Base-by-base conservation (phyloP, 2,113 vertebrate genomes). In the Atherinomorus stipes region DNA sequence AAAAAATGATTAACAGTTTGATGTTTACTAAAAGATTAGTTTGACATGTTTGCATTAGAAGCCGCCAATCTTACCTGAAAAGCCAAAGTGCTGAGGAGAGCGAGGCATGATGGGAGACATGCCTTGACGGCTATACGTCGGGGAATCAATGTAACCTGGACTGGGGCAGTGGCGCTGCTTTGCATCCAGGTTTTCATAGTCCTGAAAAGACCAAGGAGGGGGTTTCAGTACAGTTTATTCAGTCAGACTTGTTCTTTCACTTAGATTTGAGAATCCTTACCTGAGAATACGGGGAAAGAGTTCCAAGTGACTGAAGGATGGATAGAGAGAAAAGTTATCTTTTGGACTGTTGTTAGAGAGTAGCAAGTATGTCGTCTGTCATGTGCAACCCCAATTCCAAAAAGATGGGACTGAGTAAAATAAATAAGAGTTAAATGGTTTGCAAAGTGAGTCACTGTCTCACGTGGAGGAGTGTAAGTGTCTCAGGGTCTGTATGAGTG, bases 201-300 rank as follows among this genome's bases (percentile, higher is more conserved):
- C 97, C 97, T 99, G 75, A 21, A 60, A 68, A 64, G 34, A 78
- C 31, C 61, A 25, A 63, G 0, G 31, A 5, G 23, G 42, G 11
- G 12, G n/a, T 10, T 47, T 34, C 18, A 7, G 38, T 21, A 62
- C 54, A 50, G 28, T 9, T 62, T 13, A 80, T 61, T 60, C 62
- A 71, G 75, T 54, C 40, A 18, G 69, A 84, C 74, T 63, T 7
- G 58, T 62, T 28, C 49, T 69, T 71, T 3, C 28, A 16, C 11
- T 62, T 15, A 54, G 0, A 2, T 19, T n/a, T 18, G 1, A 26
- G 40, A 54, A 52, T 0, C 40, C 76, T 95, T 95, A 99, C 97
- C 97, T 99, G 97, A 19, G 97, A 98, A 93, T 98, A 98, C 0
- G 96, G 96, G 84, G 97, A 99, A 81, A 99, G 94, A 0, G 95